A percentile compares a stretch with the other conserved stretches of the same genome.
Conservation (phyloP, 2,888 invertebrate genomes). For the Priocnemis perturbator region DNA sequence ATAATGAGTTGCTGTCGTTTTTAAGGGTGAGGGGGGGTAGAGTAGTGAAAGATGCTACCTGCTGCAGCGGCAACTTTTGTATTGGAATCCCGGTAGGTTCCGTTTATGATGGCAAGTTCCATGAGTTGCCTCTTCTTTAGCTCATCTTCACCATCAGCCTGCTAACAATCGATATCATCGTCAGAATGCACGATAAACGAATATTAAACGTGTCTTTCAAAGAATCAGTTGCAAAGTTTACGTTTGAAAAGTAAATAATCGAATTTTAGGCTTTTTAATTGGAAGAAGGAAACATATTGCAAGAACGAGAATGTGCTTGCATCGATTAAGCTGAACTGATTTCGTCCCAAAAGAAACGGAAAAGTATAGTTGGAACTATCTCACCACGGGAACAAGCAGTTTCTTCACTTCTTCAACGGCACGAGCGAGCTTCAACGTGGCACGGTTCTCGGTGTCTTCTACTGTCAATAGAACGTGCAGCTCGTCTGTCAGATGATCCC, state of each 20-base stretch:
- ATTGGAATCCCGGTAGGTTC: conserved; percentile 98
- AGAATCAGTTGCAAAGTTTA: too few relatives aligned
- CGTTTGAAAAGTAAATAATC: too few relatives aligned
- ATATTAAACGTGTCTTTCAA: too few relatives aligned
- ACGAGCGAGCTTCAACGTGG: conserved; percentile 94
- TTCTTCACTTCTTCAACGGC: conserved; percentile 99
- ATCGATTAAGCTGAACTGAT: too few relatives aligned
- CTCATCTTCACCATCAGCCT: conserved; percentile 99
- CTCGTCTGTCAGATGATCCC: conserved; percentile 99
- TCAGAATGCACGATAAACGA: conserved; percentile 56
- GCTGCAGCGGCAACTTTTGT: conserved; percentile 90
- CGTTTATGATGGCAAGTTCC: conserved; percentile 99
- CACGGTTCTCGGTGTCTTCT: conserved; percentile 98
- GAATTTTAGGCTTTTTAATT: too few relatives aligned
- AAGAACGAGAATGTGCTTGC: too few relatives aligned
- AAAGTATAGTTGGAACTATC: conserved; percentile 69
- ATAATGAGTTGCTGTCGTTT: too few relatives aligned
- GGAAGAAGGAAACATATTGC: too few relatives aligned
- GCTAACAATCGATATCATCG: conserved; percentile 77
- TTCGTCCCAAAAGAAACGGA: conserved; percentile 1
- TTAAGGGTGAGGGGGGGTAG: too few relatives aligned
- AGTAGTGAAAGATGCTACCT: conserved; percentile 77
- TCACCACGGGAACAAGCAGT: conserved; percentile 93
- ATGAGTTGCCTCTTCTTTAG: conserved; percentile 99
- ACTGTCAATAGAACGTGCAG: conserved; percentile 98